These are phyloP conservation scores for Xylota sylvarum DNA, from an alignment of 2,888 invertebrate species.

Conservation along the genomic window DNA sequence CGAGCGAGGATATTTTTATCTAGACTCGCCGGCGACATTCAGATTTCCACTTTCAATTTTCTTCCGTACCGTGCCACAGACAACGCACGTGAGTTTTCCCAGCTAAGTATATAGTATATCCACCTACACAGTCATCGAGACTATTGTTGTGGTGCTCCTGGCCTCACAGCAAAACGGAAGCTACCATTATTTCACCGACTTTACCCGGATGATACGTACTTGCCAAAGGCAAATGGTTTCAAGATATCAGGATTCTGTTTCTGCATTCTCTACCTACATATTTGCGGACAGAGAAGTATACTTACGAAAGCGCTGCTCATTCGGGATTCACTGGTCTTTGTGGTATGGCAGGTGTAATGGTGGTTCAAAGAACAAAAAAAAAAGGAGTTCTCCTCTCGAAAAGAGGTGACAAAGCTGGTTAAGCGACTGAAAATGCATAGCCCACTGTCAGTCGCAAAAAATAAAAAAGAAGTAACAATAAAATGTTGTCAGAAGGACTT, in stretches of 20 bases:
- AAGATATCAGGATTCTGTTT: conserved; percentile 30
- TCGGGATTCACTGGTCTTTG: conserved; percentile 47
- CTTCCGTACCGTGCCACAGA: conserved; percentile 5
- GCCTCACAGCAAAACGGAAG: conserved; percentile 59
- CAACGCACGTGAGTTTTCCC: conserved; percentile 16
- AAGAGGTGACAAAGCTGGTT: conserved; percentile 50
- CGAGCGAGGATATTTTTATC: conserved; percentile 18
- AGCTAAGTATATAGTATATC: neutral
- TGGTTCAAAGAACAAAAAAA: neutral
- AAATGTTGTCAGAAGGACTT: conserved; percentile 17
- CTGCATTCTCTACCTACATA: conserved; percentile 31
- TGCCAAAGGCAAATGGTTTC: conserved; percentile 53
- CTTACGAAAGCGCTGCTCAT: conserved; percentile 35
- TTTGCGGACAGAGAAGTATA: conserved; percentile 32
- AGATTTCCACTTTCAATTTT: conserved; percentile 59
- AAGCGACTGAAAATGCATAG: conserved; percentile 48
- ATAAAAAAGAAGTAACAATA: neutral
- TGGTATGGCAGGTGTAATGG: conserved; percentile 11
- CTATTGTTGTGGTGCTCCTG: conserved; percentile 22
- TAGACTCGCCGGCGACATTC: conserved; percentile 36
- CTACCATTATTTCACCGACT: conserved; percentile 61
- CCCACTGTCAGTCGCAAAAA: neutral
- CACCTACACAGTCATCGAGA: conserved; percentile 15
- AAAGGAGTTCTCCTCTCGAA: neutral
- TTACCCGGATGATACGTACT: conserved; percentile 61